Evolutionary conservation across 2,888 invertebrate genomes (phyloP).

Genomic region (Leistus spinibarbis): DNA sequence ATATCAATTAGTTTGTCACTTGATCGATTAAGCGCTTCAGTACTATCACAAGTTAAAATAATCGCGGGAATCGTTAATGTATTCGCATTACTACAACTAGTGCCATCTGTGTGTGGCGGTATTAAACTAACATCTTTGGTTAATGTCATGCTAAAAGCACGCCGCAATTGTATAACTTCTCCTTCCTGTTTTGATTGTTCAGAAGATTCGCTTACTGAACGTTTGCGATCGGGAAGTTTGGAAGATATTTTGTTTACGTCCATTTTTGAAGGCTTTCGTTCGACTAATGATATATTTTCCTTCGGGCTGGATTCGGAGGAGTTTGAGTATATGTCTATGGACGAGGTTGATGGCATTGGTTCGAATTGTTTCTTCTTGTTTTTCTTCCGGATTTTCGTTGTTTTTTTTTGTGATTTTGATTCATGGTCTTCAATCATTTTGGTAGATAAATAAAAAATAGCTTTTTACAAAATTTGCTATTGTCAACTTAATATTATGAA

Average conservation of each 20-base stretch:
- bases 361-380: constrained; percentile 29
- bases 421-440: constrained; percentile 28
- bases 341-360: constrained; percentile 25
- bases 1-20: constrained; percentile 7
- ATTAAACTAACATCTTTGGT: neutral
- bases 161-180: neutral
- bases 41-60: constrained; percentile 8
- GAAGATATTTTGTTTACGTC: neutral
- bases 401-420: constrained; percentile 16
- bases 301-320: constrained; percentile 13
- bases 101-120: neutral
- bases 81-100: constrained; percentile 7
- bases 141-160: constrained; percentile 11
- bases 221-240: constrained; percentile 2
- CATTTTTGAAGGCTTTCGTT: neutral
- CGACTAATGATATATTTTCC: constrained; percentile 8
- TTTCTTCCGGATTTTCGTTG: constrained; percentile 25
- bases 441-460: neutral
- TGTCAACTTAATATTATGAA: neutral
- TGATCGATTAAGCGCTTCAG: neutral
- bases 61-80: constrained; percentile 9
- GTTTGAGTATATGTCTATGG: constrained; percentile 12
- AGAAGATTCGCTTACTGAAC: neutral
- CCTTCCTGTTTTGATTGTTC: neutral
- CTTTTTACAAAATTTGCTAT: neutral